Conservation (phyloP, 1,140 invertebrate species). For the Meloidogyne chitwoodi region DNA sequence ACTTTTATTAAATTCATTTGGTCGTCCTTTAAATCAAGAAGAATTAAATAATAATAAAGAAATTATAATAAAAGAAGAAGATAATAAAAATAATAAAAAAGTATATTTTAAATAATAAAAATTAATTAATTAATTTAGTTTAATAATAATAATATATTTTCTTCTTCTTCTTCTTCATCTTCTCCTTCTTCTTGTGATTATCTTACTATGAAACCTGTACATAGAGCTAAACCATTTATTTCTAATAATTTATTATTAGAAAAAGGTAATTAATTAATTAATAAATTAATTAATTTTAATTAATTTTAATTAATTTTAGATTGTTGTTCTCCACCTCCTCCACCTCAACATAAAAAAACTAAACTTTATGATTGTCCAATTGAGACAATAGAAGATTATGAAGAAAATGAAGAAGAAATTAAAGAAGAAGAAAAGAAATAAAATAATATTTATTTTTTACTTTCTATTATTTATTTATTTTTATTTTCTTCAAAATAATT, state of each 20-base stretch:
- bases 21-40: not conserved
- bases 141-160: not conserved
- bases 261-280: too few relatives aligned
- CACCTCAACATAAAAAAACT: not conserved
- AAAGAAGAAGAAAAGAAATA: not conserved
- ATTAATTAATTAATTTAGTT: not conserved
- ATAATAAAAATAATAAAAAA: not conserved
- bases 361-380: not conserved
- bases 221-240: slow-evolving; percentile 33
- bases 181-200: slow-evolving; percentile 25
- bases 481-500: too few relatives aligned
- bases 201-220: slow-evolving; percentile 45
- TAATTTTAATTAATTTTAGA: too few relatives aligned
- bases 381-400: not conserved
- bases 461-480: too few relatives aligned
- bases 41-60: slow-evolving; percentile 4
- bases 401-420: not conserved
- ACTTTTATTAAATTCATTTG: not conserved
- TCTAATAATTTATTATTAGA: too few relatives aligned
- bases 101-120: slow-evolving; percentile 11
- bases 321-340: not conserved
- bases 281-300: too few relatives aligned
- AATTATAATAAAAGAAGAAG: not conserved
- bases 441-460: not conserved
- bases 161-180: not conserved